These are phyloP conservation scores for Sebastes minor DNA, from an alignment of 2,797 vertebrate genomes.

Conservation along the genomic window DNA sequence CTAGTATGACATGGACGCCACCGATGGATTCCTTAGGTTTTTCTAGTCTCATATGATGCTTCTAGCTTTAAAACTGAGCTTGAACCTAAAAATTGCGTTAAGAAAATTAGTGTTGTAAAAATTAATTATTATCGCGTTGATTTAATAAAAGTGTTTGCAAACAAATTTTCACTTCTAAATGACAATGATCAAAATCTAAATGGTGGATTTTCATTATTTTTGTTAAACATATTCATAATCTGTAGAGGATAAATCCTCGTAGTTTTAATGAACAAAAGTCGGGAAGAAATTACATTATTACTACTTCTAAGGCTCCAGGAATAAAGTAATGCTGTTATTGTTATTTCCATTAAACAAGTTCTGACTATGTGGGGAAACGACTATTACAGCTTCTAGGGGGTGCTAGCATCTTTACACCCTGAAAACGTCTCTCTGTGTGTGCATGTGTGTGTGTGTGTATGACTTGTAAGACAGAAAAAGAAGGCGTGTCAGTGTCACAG, in stretches of 20 bases:
- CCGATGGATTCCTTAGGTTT: too few species aligned
- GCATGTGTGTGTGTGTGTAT: not conserved
- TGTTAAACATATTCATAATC: not conserved
- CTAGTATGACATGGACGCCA: too few species aligned
- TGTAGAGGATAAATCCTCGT: too few species aligned
- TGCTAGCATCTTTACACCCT: not conserved
- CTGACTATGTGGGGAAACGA: not conserved
- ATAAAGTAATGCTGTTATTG: not conserved
- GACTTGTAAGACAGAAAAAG: slow-evolving; percentile 11
- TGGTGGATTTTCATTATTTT: not conserved
- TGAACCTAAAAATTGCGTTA: too few species aligned
- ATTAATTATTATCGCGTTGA: too few species aligned
- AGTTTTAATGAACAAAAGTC: not conserved
- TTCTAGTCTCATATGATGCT: too few species aligned
- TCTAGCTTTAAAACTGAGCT: too few species aligned
- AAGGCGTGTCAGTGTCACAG: slow-evolving; percentile 15
- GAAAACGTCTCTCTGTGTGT: slow-evolving; percentile 27
- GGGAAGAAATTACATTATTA: not conserved
- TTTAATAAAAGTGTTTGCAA: not conserved
- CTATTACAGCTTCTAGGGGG: not conserved
- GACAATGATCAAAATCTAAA: not conserved
- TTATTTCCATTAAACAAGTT: not conserved
- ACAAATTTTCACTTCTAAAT: not conserved
- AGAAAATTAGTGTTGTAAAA: too few species aligned
- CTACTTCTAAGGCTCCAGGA: not conserved